Base-by-base conservation (phyloP, 2,888 invertebrate genomes). In the Papilio protenor region DNA sequence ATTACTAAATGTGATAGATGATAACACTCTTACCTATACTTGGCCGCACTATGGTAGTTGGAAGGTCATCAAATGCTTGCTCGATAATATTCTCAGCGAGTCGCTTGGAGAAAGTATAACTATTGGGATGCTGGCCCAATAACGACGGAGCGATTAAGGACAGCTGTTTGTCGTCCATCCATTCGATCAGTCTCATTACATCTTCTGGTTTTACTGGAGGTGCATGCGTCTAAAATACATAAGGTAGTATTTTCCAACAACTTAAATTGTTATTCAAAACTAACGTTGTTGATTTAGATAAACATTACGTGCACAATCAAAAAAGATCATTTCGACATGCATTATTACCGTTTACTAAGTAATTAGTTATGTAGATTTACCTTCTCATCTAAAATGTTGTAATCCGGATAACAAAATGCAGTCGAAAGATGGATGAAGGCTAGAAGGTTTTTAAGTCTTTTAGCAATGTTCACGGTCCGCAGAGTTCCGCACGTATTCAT, bases 351-450 rank as follows among this genome's bases (percentile, higher is more conserved):
- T 40, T 40, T 40, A 40, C 40, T 40, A 40, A 40, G 40, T 40
- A 40, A 40, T 40, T 40, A 40, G 0, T 40, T 40, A 40, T 40
- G 40, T 40, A 40, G 40, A 45, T 84, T 81, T 84, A 94, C 94
- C 87, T 84, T 91, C 83, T 94, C 94, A n/a, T 87, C 90, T 77
- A 94, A 85, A 73, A 91, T 84, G 82, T 91, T 89, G 74, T 97
- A 96, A 88, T 99, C 98, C 82, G 98, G 98, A 87, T 99, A 98
- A 87, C 99, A 98, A 89, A 99, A 99, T 0, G 99, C 99, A 0
- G 99, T 99, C 16, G 99, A 99, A 18, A 99, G 95, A 89, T 99
- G 98, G 1, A 99, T 95, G 80, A 98, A 96, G 0, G 96, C 95
- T 83, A 95, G 93, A 59, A 99, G 92, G 11, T 97, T 96, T 81